Percentiles rank a stretch among this genome's conserved stretches.
phyloP scores from a whole-genome alignment of 2,113 vertebrate species.

The Brachyhypopomus occidentalis region DNA sequence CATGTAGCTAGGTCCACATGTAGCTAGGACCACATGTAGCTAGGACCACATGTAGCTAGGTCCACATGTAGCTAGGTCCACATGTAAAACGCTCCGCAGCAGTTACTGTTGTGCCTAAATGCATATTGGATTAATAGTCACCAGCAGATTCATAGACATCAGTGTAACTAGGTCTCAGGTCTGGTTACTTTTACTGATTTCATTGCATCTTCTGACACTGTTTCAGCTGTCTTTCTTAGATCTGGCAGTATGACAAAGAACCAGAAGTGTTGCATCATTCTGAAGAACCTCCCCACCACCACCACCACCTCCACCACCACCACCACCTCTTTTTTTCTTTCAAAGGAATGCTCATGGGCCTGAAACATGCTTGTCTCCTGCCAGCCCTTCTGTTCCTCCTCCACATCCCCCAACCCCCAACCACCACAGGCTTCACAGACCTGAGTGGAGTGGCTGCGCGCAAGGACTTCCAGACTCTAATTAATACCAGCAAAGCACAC shows the following conservation, averaged over 20 bases:
- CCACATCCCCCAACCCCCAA: constrained; percentile 43
- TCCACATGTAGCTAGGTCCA: not conserved
- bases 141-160: not conserved
- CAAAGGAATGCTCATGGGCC: constrained; percentile 35
- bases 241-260: constrained; percentile 15
- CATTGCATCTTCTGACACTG: not conserved
- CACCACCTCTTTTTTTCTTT: constrained; percentile 1
- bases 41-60: too few relatives aligned
- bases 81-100: not conserved
- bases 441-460: constrained; percentile 43
- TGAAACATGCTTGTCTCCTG: constrained; percentile 50
- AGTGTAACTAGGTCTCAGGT: not conserved
- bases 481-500: constrained; percentile 73
- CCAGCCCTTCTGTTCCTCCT: constrained; percentile 36
- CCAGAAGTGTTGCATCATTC: constrained; percentile 25
- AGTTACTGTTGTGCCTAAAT: not conserved
- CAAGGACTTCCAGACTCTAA: constrained; percentile 73
- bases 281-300: not conserved
- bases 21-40: not conserved
- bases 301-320: too few relatives aligned
- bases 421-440: constrained; percentile 62
- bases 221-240: constrained; percentile 7
- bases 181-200: not conserved
- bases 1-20: too few relatives aligned
- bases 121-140: not conserved